Evolutionary conservation across 2,888 invertebrate genomes (phyloP), one percentile per base, ranked within the genome.

Genomic region (Antheraea assamensis): DNA sequence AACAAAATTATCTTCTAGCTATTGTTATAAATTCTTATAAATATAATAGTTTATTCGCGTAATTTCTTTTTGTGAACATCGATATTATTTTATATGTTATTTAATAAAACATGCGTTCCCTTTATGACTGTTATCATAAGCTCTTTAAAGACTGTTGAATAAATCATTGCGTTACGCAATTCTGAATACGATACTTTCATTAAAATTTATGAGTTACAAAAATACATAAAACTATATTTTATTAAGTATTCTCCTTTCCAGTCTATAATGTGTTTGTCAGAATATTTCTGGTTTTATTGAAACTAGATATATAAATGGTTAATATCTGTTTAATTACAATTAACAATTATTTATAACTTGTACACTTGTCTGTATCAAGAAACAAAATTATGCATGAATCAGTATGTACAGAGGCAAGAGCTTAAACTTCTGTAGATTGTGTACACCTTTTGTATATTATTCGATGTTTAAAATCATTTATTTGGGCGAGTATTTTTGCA

Each of bases 111-210:
- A 61, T 27, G 27, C 27, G 27, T 30, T 30, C 27, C 27, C 15
- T 61, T 61, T 61, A 27, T 27, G 27, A 61, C 27, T 17, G 61
- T 61, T 61, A 61, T 61, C 61, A 61, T 3, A 61, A 61, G 13
- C 15, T 61, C 27, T 47, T 47, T 47, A 35, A 10, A 21, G 30
- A 58, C 49, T 71, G 31, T 52, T 71, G 58, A 71, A 71, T 49
- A 27, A 49, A 71, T 49, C 55, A 71, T 35, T 58, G 17, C 71
- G 35, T 31, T 55, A 31, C 73, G 27, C n/a, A 70, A 70, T 70
- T 42, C 47, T 17, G 35, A 42, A 47, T 35, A 42, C n/a, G 21
- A 24, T 70, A 35, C 13, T 15, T 27, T 61, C 27, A 55, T 55
- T 58, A 73, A 71, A 55, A 24, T 61, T 17, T 21, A 24, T 49